Base-by-base conservation (phyloP, 2,888 invertebrate genomes). In the Ectemnius lituratus region DNA sequence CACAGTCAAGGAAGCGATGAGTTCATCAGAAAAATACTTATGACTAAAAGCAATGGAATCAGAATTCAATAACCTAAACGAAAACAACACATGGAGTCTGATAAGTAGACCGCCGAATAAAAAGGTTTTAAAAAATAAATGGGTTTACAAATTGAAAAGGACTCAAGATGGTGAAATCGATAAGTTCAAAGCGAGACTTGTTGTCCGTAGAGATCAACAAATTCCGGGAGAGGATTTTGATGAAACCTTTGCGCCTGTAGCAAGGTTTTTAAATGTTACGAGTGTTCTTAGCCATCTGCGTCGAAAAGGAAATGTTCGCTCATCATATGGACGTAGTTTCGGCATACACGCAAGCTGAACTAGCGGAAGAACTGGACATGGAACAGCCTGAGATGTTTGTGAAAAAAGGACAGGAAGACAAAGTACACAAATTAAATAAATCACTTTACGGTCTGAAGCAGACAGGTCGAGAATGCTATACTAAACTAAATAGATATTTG, bases 391-490 rank as follows among this genome's bases (percentile, higher is more conserved):
- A 16, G 27, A 57, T 73, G 64, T 80, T 78, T 49, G 47, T 28
- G 0, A 16, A 37, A 8, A 49, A 49, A 18, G 64, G 70, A 6
- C 46, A 69, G 52, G 62, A 71, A 61, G 64, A 78, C 18, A 67
- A 74, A 20, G 76, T 81, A 46, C 79, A 75, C 16, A 67, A 63
- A 58, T 37, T 81, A 49, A 62, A 75, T 0, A 75, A 69, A 64
- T 62, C 77, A n/a, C 20, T 79, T 3, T 79, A 78, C 56, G 76
- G 78, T 0, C 37, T 79, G 52, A 75, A 77, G 66, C 80, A 81
- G 46, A 58, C 75, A 18, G 77, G 78, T 16, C 57, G 72, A n/a
- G 65, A 71, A 58, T 77, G 75, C 78, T 70, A 78, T 49, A 37
- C n/a, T 11, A 76, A 76, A 67, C 18, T 80, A 18, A 45, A 68